A percentile compares a stretch with the other conserved stretches of the same genome.
These are phyloP conservation scores for Bryconaethiops microstoma DNA, from an alignment of 2,797 vertebrate genomes.

Conservation along the genomic window DNA sequence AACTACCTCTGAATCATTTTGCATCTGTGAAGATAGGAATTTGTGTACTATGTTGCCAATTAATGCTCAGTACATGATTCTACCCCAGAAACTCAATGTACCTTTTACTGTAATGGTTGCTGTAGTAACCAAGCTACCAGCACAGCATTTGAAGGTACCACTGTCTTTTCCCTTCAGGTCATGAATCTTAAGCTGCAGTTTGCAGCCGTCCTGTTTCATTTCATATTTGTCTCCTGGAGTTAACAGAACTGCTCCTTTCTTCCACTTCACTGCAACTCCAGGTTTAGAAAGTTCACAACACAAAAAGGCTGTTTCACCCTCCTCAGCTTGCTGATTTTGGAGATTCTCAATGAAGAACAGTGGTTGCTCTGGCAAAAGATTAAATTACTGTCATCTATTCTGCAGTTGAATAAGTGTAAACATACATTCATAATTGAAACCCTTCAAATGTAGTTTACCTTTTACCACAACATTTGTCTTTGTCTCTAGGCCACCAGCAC, in stretches of 20 bases:
- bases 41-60: too few species aligned
- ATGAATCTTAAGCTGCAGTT: constrained; percentile 49
- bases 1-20: background rate
- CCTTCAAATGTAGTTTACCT: constrained; percentile 37
- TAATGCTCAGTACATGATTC: too few species aligned
- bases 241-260: constrained; percentile 72
- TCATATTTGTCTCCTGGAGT: constrained; percentile 72
- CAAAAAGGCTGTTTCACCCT: constrained; percentile 62
- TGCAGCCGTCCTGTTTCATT: constrained; percentile 45
- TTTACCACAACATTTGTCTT: constrained; percentile 49
- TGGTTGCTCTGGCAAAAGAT: constrained; percentile 46
- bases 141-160: constrained; percentile 54
- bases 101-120: constrained; percentile 42
- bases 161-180: constrained; percentile 54
- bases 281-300: constrained; percentile 66
- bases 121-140: constrained; percentile 42
- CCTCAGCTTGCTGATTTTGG: constrained; percentile 63
- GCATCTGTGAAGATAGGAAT: background rate
- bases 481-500: constrained; percentile 63
- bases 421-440: background rate
- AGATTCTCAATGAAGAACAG: constrained; percentile 70
- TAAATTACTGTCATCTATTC: background rate
- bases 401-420: background rate
- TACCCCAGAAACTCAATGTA: background rate
- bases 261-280: constrained; percentile 68